A percentile compares a stretch with the other conserved stretches of the same genome.
phyloP scores from a whole-genome alignment of 2,888 invertebrate species.

The Sesia bembeciformis region DNA sequence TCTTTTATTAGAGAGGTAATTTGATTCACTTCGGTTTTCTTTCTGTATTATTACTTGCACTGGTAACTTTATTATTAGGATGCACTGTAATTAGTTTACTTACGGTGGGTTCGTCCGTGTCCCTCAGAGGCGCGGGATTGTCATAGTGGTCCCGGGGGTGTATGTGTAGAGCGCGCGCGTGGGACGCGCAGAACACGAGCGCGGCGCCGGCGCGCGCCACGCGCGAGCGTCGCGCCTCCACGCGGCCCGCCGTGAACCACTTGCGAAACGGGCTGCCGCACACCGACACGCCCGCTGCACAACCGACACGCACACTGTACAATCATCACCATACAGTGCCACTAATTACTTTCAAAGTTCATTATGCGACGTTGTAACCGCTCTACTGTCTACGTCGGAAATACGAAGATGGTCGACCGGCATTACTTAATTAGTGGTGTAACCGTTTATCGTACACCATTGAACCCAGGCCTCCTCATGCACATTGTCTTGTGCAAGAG shows the following conservation, averaged over 20 bases:
- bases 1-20: too few species aligned
- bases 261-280: slow-evolving; percentile 90
- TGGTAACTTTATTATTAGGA: too few species aligned
- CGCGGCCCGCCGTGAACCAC: slow-evolving; percentile 87
- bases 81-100: too few species aligned
- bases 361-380: too few species aligned
- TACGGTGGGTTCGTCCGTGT: neutral
- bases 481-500: too few species aligned
- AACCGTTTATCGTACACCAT: too few species aligned
- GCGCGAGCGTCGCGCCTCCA: slow-evolving; percentile 87
- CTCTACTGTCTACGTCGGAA: too few species aligned
- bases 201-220: slow-evolving; percentile 80
- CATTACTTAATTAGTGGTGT: too few species aligned
- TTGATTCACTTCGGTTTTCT: too few species aligned
- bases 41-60: too few species aligned
- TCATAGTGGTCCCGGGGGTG: slow-evolving; percentile 95
- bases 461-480: too few species aligned
- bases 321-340: neutral
- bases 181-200: slow-evolving; percentile 82
- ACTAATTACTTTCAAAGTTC: neutral
- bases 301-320: neutral
- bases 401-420: too few species aligned
- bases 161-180: slow-evolving; percentile 84
- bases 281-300: slow-evolving; percentile 79
- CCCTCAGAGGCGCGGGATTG: slow-evolving; percentile 66